Conservation (phyloP, 2,797 vertebrate species). For the Allobates femoralis region DNA sequence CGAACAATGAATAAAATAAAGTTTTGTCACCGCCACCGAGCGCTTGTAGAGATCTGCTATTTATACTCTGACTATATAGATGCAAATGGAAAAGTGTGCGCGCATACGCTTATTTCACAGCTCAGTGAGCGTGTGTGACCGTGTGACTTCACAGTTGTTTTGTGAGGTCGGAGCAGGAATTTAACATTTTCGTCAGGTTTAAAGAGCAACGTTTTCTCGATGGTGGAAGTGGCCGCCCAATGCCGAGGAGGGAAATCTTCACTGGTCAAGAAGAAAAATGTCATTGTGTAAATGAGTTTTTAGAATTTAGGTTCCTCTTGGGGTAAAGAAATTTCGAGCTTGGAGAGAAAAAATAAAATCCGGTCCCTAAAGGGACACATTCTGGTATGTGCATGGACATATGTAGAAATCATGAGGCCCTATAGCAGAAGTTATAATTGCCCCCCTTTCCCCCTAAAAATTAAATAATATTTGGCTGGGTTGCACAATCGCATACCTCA, state of each 20-base stretch:
- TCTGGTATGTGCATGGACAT: background rate
- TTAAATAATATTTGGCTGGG: too few relatives aligned
- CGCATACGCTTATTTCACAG: constrained; percentile 66
- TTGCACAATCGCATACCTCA: too few relatives aligned
- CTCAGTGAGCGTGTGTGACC: constrained; percentile 68
- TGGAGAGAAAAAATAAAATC: too few relatives aligned
- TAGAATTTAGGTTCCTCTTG: background rate
- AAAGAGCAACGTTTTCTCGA: constrained; percentile 60
- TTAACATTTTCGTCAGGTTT: constrained; percentile 69
- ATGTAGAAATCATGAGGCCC: too few relatives aligned
- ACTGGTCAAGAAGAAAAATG: background rate
- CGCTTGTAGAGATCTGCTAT: constrained; percentile 64
- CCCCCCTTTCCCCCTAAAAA: too few relatives aligned
- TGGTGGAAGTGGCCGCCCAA: constrained; percentile 45
- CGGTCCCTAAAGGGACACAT: background rate
- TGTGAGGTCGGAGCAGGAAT: constrained; percentile 69
- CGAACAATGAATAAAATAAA: constrained; percentile 49
- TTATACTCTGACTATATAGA: constrained; percentile 66
- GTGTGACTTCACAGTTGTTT: constrained; percentile 65
- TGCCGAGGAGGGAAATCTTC: constrained; percentile 7
- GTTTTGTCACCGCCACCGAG: constrained; percentile 22
- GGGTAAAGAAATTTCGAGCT: background rate
- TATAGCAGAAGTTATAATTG: too few relatives aligned
- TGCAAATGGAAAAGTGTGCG: constrained; percentile 66
- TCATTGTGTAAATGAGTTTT: background rate